Base-by-base conservation (phyloP, 92 coral and sea anemone genomes). In the Anthopleura xanthogrammica region DNA sequence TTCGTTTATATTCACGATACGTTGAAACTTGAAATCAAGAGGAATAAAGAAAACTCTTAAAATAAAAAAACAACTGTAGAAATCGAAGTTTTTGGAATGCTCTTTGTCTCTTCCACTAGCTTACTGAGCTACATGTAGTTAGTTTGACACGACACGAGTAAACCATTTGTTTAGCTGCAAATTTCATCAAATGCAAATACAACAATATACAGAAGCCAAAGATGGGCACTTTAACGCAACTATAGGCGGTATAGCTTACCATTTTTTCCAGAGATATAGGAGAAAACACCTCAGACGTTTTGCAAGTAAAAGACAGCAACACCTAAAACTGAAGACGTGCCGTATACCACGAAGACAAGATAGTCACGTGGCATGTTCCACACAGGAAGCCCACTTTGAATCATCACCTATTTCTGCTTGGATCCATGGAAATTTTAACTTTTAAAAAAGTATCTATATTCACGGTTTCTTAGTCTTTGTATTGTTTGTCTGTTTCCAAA, bases 341-440 rank as follows among this genome's bases (percentile, higher is more conserved):
- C 11, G 16, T 16, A 55, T 5, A 80, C 83, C 83, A 80, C 83
- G 83, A 80, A 62, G 77, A 19, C 65, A 54, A 55, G 60, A 16
- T n/a, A 0, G 76, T 80, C 83, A 80, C 83, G 83, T 80, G 83
- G 76, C 83, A 80, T 57, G 12, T 66, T 42, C n/a, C 46, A 75
- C 78, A 80, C 83, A 80, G 83, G 76, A 46, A 64, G n/a, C 83
- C 83, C 75, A 42, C 71, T 41, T n/a, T 16, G 4, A 75, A 43
- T 13, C 77, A 16, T 22, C 29, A 12, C 12, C 39, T 22, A 6
- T 68, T 12, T 2, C 29, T n/a, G n/a, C n/a, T 68, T 68, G 12
- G 29, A 22, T 17, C 50, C 50, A 46, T 46, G 50, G 50, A 46
- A 5, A 46, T 46, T 46, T 46, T 9, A 46, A 46, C 5, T 9